A percentile compares a stretch with the other conserved stretches of the same genome.
These are phyloP conservation scores for Drosophila merina DNA, from an alignment of 2,888 invertebrate species.

Conservation along the genomic window DNA sequence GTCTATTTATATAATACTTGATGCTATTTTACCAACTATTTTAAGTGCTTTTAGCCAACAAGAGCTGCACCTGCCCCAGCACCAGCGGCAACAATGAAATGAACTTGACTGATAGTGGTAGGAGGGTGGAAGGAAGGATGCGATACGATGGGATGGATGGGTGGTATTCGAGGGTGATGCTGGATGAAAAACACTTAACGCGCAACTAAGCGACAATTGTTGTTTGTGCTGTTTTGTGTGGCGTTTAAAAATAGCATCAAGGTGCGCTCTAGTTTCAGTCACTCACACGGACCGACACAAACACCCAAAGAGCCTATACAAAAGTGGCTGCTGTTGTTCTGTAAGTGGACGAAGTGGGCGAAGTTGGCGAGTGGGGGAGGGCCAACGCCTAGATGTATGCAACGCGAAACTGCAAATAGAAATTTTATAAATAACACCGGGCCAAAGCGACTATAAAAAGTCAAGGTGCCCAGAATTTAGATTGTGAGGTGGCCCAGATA, in stretches of 20 bases:
- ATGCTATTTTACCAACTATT: slow-evolving; percentile 60
- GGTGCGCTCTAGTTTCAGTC: slow-evolving; percentile 71
- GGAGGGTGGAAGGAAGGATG: slow-evolving; percentile 39
- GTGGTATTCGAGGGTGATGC: slow-evolving; percentile 16
- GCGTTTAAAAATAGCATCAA: slow-evolving; percentile 75
- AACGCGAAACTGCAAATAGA: slow-evolving; percentile 41
- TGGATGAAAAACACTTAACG: slow-evolving; percentile 62
- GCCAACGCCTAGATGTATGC: slow-evolving; percentile 27
- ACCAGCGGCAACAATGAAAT: slow-evolving; percentile 27
- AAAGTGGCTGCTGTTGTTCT: slow-evolving; percentile 49
- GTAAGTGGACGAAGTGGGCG: slow-evolving; percentile 31
- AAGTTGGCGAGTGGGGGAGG: neutral
- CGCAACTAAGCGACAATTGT: slow-evolving; percentile 69
- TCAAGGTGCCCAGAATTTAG: neutral
- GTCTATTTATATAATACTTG: slow-evolving; percentile 64
- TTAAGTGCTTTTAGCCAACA: slow-evolving; percentile 59
- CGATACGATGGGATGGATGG: slow-evolving; percentile 1
- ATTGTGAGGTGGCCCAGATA: neutral
- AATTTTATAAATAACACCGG: slow-evolving; percentile 57
- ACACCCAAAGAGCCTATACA: slow-evolving; percentile 46
- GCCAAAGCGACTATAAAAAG: slow-evolving; percentile 1
- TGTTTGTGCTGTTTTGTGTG: slow-evolving; percentile 49
- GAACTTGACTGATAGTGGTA: slow-evolving; percentile 24
- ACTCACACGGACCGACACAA: slow-evolving; percentile 16
- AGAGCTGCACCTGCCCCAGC: slow-evolving; percentile 15